These are phyloP conservation scores for Plutella xylostella DNA, from an alignment of 2,888 invertebrate genomes.

Conservation along the genomic window DNA sequence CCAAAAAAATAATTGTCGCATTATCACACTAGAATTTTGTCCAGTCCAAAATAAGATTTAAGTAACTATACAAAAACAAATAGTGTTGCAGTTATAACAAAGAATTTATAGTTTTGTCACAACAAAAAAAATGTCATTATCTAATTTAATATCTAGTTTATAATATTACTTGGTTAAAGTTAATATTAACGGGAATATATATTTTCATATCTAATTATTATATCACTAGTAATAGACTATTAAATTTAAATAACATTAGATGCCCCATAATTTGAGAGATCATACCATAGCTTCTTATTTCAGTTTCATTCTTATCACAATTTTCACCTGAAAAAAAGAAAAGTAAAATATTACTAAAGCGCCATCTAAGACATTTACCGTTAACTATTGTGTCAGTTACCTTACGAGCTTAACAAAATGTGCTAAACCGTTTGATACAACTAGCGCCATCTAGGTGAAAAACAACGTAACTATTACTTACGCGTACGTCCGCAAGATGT, in stretches of 20 bases:
- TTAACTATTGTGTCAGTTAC: not conserved
- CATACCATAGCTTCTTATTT: conserved; percentile 53
- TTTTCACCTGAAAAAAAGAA: conserved; percentile 34
- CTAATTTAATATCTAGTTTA: too few species aligned
- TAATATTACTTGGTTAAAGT: too few species aligned
- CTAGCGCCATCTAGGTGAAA: conserved; percentile 20
- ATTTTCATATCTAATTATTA: too few species aligned
- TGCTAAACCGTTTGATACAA: not conserved
- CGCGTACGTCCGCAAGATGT: conserved; percentile 36
- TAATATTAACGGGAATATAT: too few species aligned
- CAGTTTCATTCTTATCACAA: conserved; percentile 36
- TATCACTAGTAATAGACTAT: conserved; percentile 17
- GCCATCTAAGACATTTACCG: conserved; percentile 20
- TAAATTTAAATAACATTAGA: conserved; percentile 21
- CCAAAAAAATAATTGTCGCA: too few species aligned
- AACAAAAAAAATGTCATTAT: too few species aligned
- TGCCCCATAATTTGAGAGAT: conserved; percentile 51
- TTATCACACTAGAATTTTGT: too few species aligned
- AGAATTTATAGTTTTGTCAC: too few species aligned
- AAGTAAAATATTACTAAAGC: conserved; percentile 9
- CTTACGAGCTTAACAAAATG: not conserved
- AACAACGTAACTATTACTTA: too few species aligned
- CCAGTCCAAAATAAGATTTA: too few species aligned
- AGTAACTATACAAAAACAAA: too few species aligned
- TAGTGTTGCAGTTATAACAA: too few species aligned